A percentile compares a stretch with the other conserved stretches of the same genome.
Conservation (phyloP, 2,797 vertebrate genomes). For the Typhlichthys subterraneus region DNA sequence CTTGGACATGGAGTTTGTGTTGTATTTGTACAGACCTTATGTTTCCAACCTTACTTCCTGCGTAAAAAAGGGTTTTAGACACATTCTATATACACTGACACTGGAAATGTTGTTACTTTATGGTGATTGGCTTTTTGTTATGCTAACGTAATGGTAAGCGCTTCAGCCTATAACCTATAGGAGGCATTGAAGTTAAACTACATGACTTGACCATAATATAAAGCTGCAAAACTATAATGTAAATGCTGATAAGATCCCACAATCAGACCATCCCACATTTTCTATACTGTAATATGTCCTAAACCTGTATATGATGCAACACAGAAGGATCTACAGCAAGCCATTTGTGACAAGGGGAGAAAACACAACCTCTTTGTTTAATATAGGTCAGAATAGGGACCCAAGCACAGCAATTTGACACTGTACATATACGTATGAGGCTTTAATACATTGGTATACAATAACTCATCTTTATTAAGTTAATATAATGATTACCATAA, state of each 20-base stretch:
- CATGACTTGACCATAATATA: conserved; percentile 43
- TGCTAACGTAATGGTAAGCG: too few species aligned
- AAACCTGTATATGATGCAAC: conserved; percentile 37
- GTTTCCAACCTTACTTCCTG: background rate
- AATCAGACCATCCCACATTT: conserved; percentile 32
- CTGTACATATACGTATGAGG: background rate
- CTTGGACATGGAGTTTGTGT: conserved; percentile 50
- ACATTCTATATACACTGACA: too few species aligned
- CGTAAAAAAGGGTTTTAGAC: background rate
- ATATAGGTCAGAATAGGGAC: background rate
- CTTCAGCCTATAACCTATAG: conserved; percentile 42
- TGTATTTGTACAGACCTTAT: too few species aligned
- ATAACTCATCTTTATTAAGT: too few species aligned
- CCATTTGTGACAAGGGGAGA: conserved; percentile 13
- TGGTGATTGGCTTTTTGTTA: background rate
- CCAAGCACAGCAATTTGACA: background rate
- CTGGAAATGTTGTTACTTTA: too few species aligned
- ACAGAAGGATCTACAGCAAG: conserved; percentile 24
- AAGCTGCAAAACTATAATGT: conserved; percentile 42
- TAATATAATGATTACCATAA: too few species aligned
- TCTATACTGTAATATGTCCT: conserved; percentile 11
- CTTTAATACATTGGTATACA: too few species aligned
- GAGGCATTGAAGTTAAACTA: conserved; percentile 41
- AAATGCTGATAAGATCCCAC: conserved; percentile 36
- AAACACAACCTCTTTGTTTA: background rate